Base-by-base conservation (phyloP, 2,888 invertebrate species). In the Cryptocheilus praepositus region DNA sequence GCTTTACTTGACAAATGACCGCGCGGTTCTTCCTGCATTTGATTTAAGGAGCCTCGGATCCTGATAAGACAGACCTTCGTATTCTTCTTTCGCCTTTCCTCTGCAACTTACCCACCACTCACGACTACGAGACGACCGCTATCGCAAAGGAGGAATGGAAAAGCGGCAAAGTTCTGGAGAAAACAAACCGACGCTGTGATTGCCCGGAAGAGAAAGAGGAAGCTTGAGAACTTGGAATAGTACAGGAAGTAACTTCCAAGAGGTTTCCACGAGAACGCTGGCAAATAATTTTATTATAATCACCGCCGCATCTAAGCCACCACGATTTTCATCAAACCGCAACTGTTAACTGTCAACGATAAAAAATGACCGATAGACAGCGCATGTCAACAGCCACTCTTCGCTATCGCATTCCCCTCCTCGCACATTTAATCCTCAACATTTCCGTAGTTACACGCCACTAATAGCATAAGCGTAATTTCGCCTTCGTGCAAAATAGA, bases 121-220 rank as follows among this genome's bases (percentile, higher is more conserved):
- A 36, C 36, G 36, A 36, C 36, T 36, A 11, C 36, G 36, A 36
- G 18, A 16, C 25, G 36, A 25, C 36, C 51, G 16, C 25, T 49
- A 51, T 59, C 28, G 28, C 51, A 21, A 19, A 16, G 46, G 46
- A 44, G 16, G 19, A 55, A 55, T 54, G 25, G 55, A 55, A 55
- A 46, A 61, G 28, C 55, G 45, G 54, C 53, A 54, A 61, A 61
- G 44, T 61, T 61, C 53, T 43, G 13, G 13, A 21, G n/a, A 15
- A 22, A 43, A 52, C 44, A 61, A 44, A 52, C 36, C 11, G 36
- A 43, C 53, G 44, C 15, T 44, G 53, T 15, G 43, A 44, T 52
- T 43, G 52, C 44, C 44, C 21, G 44, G 36, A 25, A 59, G 51
- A 15, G 51, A 44, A 21, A 8, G 44, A 36, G 44, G 25, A n/a